Conservation (phyloP, 2,888 invertebrate genomes). For the Lottia gigantea region DNA sequence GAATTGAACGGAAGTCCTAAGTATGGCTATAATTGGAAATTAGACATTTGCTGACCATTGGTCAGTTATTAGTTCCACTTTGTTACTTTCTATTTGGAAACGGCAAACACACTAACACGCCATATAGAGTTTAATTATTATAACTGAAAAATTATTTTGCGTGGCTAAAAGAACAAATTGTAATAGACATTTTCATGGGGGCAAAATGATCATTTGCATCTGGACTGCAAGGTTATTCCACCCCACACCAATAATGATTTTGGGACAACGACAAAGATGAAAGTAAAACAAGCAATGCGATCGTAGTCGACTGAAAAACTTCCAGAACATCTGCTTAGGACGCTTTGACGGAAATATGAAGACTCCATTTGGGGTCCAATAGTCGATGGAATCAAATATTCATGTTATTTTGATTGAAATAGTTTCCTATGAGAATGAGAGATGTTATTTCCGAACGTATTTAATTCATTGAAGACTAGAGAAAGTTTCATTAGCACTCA, state of each 20-base stretch:
- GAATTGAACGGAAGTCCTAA: too few species aligned
- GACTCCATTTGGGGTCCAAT: background rate
- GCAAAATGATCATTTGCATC: too few species aligned
- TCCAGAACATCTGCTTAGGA: background rate
- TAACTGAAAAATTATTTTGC: background rate
- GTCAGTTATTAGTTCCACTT: too few species aligned
- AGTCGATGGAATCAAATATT: background rate
- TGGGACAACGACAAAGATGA: background rate
- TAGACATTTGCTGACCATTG: too few species aligned
- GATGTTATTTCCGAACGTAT: background rate
- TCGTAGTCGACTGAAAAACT: background rate
- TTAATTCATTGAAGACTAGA: background rate
- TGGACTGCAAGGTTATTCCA: background rate
- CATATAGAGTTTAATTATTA: background rate
- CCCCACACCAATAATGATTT: background rate
- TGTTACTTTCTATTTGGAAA: too few species aligned
- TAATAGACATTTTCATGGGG: background rate
- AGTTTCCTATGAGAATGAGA: background rate
- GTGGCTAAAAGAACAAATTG: background rate
- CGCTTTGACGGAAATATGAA: background rate
- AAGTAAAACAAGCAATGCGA: background rate
- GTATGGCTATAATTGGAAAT: too few species aligned
- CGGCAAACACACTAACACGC: too few species aligned
- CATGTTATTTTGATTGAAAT: background rate
- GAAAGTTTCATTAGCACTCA: constrained; percentile 1